Evolutionary conservation across 2,797 vertebrate genomes (phyloP), one percentile per base, ranked within the genome.

Genomic region (Oreonectes daqikongensis): DNA sequence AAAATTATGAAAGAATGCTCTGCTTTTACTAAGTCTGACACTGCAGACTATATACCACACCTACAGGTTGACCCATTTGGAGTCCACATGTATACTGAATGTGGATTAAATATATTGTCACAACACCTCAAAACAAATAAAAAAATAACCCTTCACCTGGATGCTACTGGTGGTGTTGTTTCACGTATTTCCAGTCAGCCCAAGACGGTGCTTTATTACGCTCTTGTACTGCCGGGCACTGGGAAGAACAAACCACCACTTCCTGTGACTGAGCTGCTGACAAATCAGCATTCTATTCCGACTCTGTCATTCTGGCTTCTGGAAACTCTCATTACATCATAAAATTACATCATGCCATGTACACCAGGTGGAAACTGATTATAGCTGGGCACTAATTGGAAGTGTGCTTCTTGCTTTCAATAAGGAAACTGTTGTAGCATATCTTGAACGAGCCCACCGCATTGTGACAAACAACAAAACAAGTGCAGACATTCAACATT

Each of bases 161-260:
- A 64, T 17, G 61, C 35, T 24, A 64, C 20, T 15, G 10, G 20
- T 6, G 38, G 20, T 42, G 12, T 64, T 11, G 35, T 64, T n/a
- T 42, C 35, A 22, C 5, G 12, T 7, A 64, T 42, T 38, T 32
- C 61, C 12, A 64, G n/a, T 20, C 61, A 24, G 38, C 12, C 18
- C 32, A 64, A 64, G 20, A 24, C 0, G 14, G 14, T 24, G 2
- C 35, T 64, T 5, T 64, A 24, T 42, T 42, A 64, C 40, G 61
- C 61, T 6, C 35, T 64, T 22, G 35, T 64, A 22, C 35, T 64
- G n/a, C 61, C 35, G n/a, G n/a, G n/a, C n/a, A n/a, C n/a, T n/a
- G n/a, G n/a, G n/a, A n/a, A n/a, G n/a, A n/a, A n/a, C n/a, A n/a
- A n/a, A n/a, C n/a, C n/a, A n/a, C n/a, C n/a, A 12, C 61, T 64